Evolutionary conservation across 2,797 vertebrate genomes (phyloP).

Genomic region (Epinephelus malabaricus): DNA sequence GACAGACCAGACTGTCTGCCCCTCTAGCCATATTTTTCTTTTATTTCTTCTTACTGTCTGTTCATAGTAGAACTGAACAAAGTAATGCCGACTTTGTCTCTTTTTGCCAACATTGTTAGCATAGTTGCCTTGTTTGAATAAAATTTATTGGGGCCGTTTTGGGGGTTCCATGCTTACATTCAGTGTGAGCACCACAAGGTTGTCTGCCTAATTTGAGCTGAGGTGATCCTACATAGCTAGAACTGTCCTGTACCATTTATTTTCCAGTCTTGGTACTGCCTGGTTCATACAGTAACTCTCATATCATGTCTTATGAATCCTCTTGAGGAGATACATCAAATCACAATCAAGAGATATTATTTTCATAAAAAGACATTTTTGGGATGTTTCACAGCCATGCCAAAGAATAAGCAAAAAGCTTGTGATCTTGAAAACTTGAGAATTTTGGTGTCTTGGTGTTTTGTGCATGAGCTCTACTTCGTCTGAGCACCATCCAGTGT

Average conservation of each 20-base stretch:
- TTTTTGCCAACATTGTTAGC: not conserved
- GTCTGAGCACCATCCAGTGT: constrained; percentile 46
- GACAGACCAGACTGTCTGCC: too few relatives aligned
- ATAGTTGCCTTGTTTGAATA: not conserved
- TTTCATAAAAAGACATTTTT: not conserved
- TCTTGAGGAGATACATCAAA: not conserved
- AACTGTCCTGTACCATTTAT: not conserved
- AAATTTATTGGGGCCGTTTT: not conserved
- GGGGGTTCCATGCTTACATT: not conserved
- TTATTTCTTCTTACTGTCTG: too few relatives aligned
- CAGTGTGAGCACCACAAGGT: not conserved
- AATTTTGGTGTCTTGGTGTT: not conserved
- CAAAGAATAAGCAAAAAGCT: not conserved
- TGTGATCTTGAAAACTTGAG: not conserved
- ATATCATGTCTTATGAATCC: not conserved
- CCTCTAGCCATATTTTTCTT: too few relatives aligned
- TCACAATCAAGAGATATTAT: not conserved
- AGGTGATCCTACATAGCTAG: not conserved
- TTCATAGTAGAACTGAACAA: not conserved
- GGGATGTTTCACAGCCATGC: not conserved
- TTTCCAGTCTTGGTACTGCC: not conserved
- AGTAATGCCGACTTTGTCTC: not conserved
- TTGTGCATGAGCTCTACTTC: constrained; percentile 25
- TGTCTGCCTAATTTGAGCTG: too few relatives aligned
- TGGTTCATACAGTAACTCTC: not conserved